Percentiles rank a stretch among this genome's conserved stretches.
Conservation (phyloP, 2,888 invertebrate genomes). For the Acanthosepion lycidas region DNA sequence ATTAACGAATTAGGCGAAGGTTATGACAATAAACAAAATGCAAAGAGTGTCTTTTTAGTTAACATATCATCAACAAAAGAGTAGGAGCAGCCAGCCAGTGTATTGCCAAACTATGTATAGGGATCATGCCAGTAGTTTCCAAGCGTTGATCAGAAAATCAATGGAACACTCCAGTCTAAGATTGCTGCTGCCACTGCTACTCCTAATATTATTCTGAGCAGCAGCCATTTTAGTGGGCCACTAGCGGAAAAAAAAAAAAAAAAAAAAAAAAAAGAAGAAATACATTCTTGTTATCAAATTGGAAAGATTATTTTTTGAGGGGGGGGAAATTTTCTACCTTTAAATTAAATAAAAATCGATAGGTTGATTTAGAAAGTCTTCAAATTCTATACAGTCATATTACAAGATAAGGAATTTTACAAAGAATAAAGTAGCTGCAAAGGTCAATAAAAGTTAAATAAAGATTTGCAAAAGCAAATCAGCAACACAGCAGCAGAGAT, state of each 20-base stretch:
- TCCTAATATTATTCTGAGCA: background rate
- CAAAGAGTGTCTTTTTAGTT: background rate
- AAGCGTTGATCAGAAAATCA: conserved; percentile 3
- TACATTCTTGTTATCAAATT: background rate
- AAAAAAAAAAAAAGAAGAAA: background rate
- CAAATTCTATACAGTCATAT: background rate
- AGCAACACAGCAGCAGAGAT: background rate
- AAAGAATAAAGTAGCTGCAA: background rate
- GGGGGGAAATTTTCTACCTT: background rate
- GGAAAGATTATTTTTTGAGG: background rate
- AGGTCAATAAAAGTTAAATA: background rate
- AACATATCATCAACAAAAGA: background rate
- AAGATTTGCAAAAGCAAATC: background rate
- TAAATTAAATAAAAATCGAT: background rate
- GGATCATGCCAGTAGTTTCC: conserved; percentile 33
- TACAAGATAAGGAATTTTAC: no score
- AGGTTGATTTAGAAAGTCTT: background rate
- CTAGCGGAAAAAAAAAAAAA: conserved; percentile 13
- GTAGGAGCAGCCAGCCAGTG: background rate
- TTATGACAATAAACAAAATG: conserved; percentile 3
- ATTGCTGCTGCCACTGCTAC: background rate
- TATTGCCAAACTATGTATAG: conserved; percentile 21
- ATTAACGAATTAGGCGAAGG: background rate
- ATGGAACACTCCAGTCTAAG: background rate
- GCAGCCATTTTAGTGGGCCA: conserved; percentile 33